Conservation (phyloP, 2,888 invertebrate genomes). For the Chalcosyrphus nemorum region DNA sequence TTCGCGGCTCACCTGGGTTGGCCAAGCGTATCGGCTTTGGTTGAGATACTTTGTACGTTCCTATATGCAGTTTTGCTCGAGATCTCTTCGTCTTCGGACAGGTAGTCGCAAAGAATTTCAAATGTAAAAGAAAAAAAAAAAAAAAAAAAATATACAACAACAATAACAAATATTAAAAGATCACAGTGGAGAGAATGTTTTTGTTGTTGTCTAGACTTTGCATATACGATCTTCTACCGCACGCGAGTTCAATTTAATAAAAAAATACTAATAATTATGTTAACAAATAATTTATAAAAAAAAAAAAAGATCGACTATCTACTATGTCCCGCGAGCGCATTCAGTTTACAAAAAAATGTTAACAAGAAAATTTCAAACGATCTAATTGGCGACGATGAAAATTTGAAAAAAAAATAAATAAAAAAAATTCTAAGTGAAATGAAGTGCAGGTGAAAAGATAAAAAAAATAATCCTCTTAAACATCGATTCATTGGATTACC, state of each 20-base stretch:
- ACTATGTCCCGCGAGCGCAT: slow-evolving; percentile 13
- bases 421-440: background rate
- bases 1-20: slow-evolving; percentile 62
- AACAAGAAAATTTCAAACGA: background rate
- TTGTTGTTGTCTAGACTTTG: background rate
- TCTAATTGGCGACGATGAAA: slow-evolving; percentile 1
- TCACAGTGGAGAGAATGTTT: background rate
- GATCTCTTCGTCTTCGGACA: slow-evolving; percentile 80
- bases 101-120: slow-evolving; percentile 73
- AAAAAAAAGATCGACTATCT: slow-evolving; percentile 4
- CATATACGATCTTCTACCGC: background rate
- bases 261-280: background rate
- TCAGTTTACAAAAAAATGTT: background rate
- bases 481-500: slow-evolving; percentile 15
- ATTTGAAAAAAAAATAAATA: background rate
- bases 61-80: slow-evolving; percentile 78
- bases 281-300: background rate
- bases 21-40: slow-evolving; percentile 71
- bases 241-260: background rate
- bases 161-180: slow-evolving; percentile 9
- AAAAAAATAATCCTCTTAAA: background rate
- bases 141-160: slow-evolving; percentile 39
- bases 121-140: slow-evolving; percentile 32
- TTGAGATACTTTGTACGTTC: slow-evolving; percentile 65
- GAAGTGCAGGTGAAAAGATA: background rate